phyloP scores from a whole-genome alignment of 2,888 invertebrate species.

The Odiellus spinosus region DNA sequence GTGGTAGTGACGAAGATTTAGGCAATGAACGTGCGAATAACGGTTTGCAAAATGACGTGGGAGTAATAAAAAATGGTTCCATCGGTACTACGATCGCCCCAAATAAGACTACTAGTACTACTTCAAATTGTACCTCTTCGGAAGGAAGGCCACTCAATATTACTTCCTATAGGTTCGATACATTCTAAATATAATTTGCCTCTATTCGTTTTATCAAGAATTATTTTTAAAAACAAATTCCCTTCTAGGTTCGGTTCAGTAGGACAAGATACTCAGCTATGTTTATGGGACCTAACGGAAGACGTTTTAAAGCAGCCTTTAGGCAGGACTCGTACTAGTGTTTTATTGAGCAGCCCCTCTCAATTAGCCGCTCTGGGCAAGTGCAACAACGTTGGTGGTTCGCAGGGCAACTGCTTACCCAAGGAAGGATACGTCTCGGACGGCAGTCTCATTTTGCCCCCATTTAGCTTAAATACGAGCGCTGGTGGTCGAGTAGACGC shows the following conservation, averaged over 20 bases:
- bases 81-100: too few relatives aligned
- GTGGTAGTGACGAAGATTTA: conserved; percentile 26
- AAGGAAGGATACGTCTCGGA: conserved; percentile 14
- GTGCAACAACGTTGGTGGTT: conserved; percentile 16
- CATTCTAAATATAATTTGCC: too few relatives aligned
- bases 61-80: too few relatives aligned
- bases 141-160: conserved; percentile 16
- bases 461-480: conserved; percentile 20
- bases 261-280: conserved; percentile 93
- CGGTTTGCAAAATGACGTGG: too few relatives aligned
- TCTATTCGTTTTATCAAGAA: too few relatives aligned
- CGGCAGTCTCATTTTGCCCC: conserved; percentile 12
- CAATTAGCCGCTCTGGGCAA: conserved; percentile 16
- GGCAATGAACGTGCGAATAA: too few relatives aligned
- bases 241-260: conserved; percentile 61
- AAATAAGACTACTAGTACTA: not conserved
- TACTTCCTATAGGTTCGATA: conserved; percentile 16
- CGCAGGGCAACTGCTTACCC: conserved; percentile 16
- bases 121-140: conserved; percentile 4
- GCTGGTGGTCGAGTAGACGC: conserved; percentile 18
- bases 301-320: conserved; percentile 62
- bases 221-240: too few relatives aligned
- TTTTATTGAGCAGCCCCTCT: conserved; percentile 21
- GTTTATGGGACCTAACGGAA: conserved; percentile 96
- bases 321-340: conserved; percentile 28